Conservation (phyloP, 2,888 invertebrate species). For the Temnothorax ravouxi region DNA sequence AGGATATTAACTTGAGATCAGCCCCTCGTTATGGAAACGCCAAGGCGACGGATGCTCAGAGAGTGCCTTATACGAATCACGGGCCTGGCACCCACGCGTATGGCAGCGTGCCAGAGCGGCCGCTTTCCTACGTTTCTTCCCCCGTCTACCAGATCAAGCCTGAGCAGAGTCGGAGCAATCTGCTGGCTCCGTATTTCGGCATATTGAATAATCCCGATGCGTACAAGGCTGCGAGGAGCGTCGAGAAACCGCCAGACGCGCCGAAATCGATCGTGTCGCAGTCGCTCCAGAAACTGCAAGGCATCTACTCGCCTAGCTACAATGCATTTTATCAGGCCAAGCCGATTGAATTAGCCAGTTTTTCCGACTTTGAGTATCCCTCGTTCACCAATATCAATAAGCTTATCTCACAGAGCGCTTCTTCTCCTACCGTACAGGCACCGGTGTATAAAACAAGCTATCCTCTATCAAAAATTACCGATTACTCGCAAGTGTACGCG, state of each 20-base stretch:
- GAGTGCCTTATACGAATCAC: not conserved
- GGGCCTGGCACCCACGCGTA: slow-evolving; percentile 14
- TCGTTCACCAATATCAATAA: slow-evolving; percentile 7
- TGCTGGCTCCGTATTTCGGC: slow-evolving; percentile 43
- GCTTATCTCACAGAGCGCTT: slow-evolving; percentile 18
- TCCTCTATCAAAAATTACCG: slow-evolving; percentile 38
- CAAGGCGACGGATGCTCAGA: slow-evolving; percentile 12
- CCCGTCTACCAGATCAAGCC: slow-evolving; percentile 1
- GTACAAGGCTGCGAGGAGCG: slow-evolving; percentile 47
- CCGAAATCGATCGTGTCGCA: slow-evolving; percentile 37
- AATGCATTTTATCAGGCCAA: slow-evolving; percentile 30
- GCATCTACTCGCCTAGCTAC: slow-evolving; percentile 5
- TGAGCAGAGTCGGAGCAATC: slow-evolving; percentile 13
- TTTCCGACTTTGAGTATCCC: slow-evolving; percentile 43
- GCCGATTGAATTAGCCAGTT: slow-evolving; percentile 24
- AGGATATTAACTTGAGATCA: slow-evolving; percentile 22
- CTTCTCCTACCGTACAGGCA: slow-evolving; percentile 38
- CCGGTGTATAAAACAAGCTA: slow-evolving; percentile 69
- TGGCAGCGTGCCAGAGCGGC: slow-evolving; percentile 35
- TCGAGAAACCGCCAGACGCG: slow-evolving; percentile 21
- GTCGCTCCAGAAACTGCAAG: slow-evolving; percentile 22
- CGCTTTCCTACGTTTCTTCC: not conserved
- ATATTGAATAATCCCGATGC: slow-evolving; percentile 58
- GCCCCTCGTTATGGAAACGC: slow-evolving; percentile 26
- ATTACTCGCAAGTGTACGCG: slow-evolving; percentile 48